A percentile compares a stretch with the other conserved stretches of the same genome.
phyloP scores from a whole-genome alignment of 2,797 vertebrate species.

The Sternarchorhynchus goeldii region DNA sequence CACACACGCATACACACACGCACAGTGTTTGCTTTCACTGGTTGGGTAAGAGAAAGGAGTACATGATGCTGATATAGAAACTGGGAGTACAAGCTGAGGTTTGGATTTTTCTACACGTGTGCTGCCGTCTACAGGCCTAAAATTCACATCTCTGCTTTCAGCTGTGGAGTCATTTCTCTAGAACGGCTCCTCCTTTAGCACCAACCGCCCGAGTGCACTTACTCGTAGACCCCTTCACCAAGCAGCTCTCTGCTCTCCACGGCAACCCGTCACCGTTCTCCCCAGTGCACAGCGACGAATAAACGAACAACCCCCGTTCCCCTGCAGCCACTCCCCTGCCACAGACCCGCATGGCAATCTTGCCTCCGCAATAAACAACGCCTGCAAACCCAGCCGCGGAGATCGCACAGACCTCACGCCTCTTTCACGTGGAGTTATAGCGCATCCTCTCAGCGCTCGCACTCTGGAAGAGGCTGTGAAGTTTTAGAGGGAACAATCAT shows the following conservation, averaged over 20 bases:
- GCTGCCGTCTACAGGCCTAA: neutral
- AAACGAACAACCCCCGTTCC: neutral
- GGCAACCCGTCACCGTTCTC: neutral
- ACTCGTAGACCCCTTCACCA: neutral
- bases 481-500: constrained; percentile 47
- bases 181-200: too few relatives aligned
- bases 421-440: constrained; percentile 32
- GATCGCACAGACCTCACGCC: constrained; percentile 40
- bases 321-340: constrained; percentile 13
- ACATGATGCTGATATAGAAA: neutral
- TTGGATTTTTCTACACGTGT: neutral
- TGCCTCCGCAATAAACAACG: constrained; percentile 27
- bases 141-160: neutral
- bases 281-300: neutral
- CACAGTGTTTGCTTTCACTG: neutral
- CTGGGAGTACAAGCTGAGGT: neutral
- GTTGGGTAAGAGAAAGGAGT: neutral
- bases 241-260: too few relatives aligned
- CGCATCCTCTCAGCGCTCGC: constrained; percentile 30
- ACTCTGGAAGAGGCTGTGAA: constrained; percentile 51
- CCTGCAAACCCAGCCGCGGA: constrained; percentile 24
- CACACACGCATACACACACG: constrained; percentile 48
- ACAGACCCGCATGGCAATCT: constrained; percentile 39
- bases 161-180: neutral
- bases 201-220: too few relatives aligned